Base-by-base conservation (phyloP, 2,888 invertebrate genomes). In the Nomada goodeniana region DNA sequence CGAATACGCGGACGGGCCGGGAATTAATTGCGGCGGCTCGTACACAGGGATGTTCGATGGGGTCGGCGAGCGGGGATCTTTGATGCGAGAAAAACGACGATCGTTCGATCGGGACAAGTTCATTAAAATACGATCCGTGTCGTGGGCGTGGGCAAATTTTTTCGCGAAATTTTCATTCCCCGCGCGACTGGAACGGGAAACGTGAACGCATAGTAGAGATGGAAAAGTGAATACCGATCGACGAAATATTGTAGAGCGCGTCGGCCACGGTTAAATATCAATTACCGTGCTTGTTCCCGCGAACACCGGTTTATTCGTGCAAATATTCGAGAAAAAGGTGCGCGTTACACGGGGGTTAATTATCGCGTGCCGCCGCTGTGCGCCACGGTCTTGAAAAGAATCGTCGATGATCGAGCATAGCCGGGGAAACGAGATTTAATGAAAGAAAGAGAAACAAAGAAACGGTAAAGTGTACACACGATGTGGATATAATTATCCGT, bases 181-280 rank as follows among this genome's bases (percentile, higher is more conserved):
- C 53, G 13, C 59, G 29, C 10, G 64, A 29, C 10, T 47, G 26
- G 65, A 13, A 2, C 13, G 29, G n/a, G 29, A 18, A 29, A 15
- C 29, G 7, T 10, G 5, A 11, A 18, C 29, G 4, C 52, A 15
- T 20, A 20, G n/a, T 29, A 36, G n/a, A 23, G 10, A 9, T 18
- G 13, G 65, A 55, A 55, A 61, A 55, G 70, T 64, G 67, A 65
- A 80, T 61, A 57, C 42, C 57, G 59, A 73, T 73, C 77, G 68
- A 63, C 61, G 61, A 57, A 52, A 76, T 64, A 69, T 57, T 78
- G 36, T 23, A 42, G 55, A 26, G 15, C 53, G 50, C 59, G n/a
- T 9, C 61, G 11, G 11, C 20, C 63, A 50, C n/a, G 73, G 61
- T 73, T 80, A 73, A 72, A 80, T 68, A 80, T 72, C 67, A 80